Evolutionary conservation across 2,888 invertebrate species (phyloP).

Genomic region (Eumacrocentrus americanus): DNA sequence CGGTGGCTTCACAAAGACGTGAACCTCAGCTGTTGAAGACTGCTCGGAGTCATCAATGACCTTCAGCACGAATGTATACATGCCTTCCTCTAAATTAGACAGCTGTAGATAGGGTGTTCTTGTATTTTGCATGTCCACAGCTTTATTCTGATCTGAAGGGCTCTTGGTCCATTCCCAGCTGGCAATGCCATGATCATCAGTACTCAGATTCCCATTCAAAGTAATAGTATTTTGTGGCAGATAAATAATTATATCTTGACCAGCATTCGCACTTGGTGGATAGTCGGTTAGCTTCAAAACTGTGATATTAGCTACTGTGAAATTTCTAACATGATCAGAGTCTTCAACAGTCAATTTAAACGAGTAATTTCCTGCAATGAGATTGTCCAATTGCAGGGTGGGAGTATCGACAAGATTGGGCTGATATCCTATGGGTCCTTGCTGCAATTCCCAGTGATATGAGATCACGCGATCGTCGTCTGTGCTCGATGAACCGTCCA

Average conservation of each 20-base stretch:
- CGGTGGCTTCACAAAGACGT: slow-evolving; percentile 91
- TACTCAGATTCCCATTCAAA: slow-evolving; percentile 87
- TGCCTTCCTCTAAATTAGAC: slow-evolving; percentile 90
- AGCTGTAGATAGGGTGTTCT: slow-evolving; percentile 86
- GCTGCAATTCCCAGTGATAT: slow-evolving; percentile 92
- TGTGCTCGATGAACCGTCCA: slow-evolving; percentile 81
- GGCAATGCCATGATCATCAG: slow-evolving; percentile 91
- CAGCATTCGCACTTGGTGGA: slow-evolving; percentile 93
- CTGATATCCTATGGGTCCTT: slow-evolving; percentile 85
- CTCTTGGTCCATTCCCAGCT: slow-evolving; percentile 97
- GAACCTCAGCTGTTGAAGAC: slow-evolving; percentile 84
- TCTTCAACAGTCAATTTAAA: slow-evolving; percentile 92
- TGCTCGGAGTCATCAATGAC: slow-evolving; percentile 93
- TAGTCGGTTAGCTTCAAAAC: slow-evolving; percentile 92
- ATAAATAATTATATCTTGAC: slow-evolving; percentile 87
- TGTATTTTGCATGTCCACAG: slow-evolving; percentile 95
- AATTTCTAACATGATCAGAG: slow-evolving; percentile 85
- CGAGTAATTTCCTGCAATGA: slow-evolving; percentile 89
- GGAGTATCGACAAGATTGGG: slow-evolving; percentile 79
- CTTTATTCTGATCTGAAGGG: slow-evolving; percentile 83
- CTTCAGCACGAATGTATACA: slow-evolving; percentile 91
- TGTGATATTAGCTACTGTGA: slow-evolving; percentile 85
- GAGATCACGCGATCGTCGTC: slow-evolving; percentile 85
- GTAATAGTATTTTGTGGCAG: slow-evolving; percentile 85
- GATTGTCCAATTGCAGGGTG: slow-evolving; percentile 83